Evolutionary conservation across 1,140 invertebrate species (phyloP).

Genomic region (Cydia splendana): DNA sequence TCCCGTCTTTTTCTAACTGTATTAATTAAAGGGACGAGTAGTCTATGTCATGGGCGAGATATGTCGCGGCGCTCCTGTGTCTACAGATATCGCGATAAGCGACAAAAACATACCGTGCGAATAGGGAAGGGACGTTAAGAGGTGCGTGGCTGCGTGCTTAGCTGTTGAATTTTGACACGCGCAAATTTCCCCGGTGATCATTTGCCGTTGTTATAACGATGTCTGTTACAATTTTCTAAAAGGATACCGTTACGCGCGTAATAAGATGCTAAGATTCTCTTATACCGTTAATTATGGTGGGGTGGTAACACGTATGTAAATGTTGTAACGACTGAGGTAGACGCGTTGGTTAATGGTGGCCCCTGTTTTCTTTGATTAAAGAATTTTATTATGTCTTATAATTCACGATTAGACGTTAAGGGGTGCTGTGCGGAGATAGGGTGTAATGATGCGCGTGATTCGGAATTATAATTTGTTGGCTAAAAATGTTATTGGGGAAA

Average conservation of each 20-base stretch:
- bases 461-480: constrained; percentile 72
- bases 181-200: constrained; percentile 69
- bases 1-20: too few species aligned
- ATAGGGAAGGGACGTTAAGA: not conserved
- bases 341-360: constrained; percentile 75
- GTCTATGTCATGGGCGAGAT: too few species aligned
- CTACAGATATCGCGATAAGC: too few species aligned
- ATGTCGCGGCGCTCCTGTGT: too few species aligned
- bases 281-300: constrained; percentile 78
- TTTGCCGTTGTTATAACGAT: constrained; percentile 63
- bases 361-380: constrained; percentile 80
- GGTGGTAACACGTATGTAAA: constrained; percentile 77
- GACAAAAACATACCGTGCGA: too few species aligned
- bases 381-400: constrained; percentile 79
- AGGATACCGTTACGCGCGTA: constrained; percentile 78
- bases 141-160: not conserved
- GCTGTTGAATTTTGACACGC: constrained; percentile 51
- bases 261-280: constrained; percentile 80
- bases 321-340: constrained; percentile 77
- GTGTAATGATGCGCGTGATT: constrained; percentile 76
- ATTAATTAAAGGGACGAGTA: too few species aligned
- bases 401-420: constrained; percentile 78
- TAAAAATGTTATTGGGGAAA: constrained; percentile 54
- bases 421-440: constrained; percentile 63
- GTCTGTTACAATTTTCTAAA: constrained; percentile 77